Base-by-base conservation (phyloP, 1,140 invertebrate species). In the Papilio glaucus region DNA sequence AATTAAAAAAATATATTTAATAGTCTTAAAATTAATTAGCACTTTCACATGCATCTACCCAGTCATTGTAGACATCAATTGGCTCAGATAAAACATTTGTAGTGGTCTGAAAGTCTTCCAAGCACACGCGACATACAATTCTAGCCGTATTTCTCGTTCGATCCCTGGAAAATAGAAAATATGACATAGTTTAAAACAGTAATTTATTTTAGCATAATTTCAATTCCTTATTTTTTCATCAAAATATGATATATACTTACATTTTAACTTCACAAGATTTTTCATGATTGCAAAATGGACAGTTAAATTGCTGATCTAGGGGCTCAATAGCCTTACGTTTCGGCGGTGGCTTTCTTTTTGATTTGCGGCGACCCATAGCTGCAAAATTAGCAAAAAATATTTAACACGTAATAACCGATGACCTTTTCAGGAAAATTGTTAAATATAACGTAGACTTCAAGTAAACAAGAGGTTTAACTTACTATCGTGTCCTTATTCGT, bases 251-350 rank as follows among this genome's bases (percentile, higher is more conserved):
- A 76, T n/a, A n/a, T 78, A 95, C 96, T 95, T 95, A 99, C 99
- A 99, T 98, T 96, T 99, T 99, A 45, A 99, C 99, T 95, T 99
- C 99, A 93, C 99, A 99, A 0, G 98, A 99, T 83, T 98, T 98
- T 93, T 99, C 99, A 87, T 99, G 99, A 93, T 99, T 99, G 92
- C 99, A 99, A 94, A 99, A 99, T 6, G 99, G 99, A 87, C 99
- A 99, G 89, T 99, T 99, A 89, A 99, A 99, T 85, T 98, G 96
- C 62, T 96, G 97, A 85, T 99, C 99, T 33, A 99, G 91, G 1
- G 99, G 97, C 86, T 98, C 96, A 80, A 99, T 98, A 6, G 97
- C 96, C 94, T 99, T 99, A 77, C 96, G 94, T 91, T 99, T 99
- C 33, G 98, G 96, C 9, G 98, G 98, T 12, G 99, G 98, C 93